Base-by-base conservation (phyloP, 2,113 vertebrate genomes). In the Rhinopomastus cyanomelas region DNA sequence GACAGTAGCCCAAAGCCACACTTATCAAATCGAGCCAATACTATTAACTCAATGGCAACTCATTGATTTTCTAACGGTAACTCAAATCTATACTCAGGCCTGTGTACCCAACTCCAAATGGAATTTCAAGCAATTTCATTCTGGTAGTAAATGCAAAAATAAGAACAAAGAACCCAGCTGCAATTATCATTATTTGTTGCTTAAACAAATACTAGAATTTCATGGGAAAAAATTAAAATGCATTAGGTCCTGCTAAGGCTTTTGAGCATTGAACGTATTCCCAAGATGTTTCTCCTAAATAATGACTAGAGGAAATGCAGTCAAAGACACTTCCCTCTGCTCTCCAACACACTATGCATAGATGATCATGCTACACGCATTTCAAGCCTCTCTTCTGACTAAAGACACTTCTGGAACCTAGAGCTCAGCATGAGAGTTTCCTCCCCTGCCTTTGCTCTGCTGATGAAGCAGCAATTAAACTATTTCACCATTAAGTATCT, bases 131-230 rank as follows among this genome's bases (percentile, higher is more conserved):
- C 26, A 57, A 30, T 29, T 75, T 29, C 60, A 1, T 55, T 56
- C 29, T 13, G 56, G 23, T 29, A 12, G 39, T 42, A 81, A 92
- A 68, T 10, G 4, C 3, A 16, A 53, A 62, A 75, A 46, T 48
- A 19, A 25, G 17, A 23, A 37, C 30, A 46, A 22, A 19, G 30
- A 27, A 16, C 6, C 12, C 59, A n/a, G 12, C 5, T 66, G 55
- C 27, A 81, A 88, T 75, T 67, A 89, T 16, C 3, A 39, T 87
- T 85, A 87, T 81, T 85, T 92, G 49, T 68, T 72, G 22, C 61
- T 81, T 88, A 86, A 88, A 27, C 22, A 80, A 88, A 73, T 51
- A 62, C 7, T 42, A 66, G 8, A 12, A 37, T 46, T 87, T 87
- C 30, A 76, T 8, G 2, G 36, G 71, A 61, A 90, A 66, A 91